phyloP scores from a whole-genome alignment of 1,140 invertebrate genomes.

The Drosophila triauraria region DNA sequence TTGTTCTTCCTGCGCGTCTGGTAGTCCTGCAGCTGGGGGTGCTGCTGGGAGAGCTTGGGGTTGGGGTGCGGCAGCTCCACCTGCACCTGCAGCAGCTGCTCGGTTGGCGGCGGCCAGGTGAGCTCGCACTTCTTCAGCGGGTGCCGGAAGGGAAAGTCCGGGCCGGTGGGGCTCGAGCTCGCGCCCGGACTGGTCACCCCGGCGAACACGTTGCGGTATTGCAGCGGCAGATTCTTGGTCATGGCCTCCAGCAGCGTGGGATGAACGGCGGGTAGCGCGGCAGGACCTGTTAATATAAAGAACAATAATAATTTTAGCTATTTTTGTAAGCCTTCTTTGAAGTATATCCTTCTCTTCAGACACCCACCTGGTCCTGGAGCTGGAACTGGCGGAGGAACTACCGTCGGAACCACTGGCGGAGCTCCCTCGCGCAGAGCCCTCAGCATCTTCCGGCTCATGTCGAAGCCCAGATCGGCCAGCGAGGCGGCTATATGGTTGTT shows the following conservation, averaged over 20 bases:
- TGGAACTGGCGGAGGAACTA: slow-evolving; percentile 7
- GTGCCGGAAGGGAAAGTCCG: slow-evolving; percentile 85
- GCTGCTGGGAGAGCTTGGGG: slow-evolving; percentile 36
- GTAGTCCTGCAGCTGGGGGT: slow-evolving; percentile 69
- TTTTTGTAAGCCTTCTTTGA: background rate
- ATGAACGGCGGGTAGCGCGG: slow-evolving; percentile 87
- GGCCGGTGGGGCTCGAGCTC: slow-evolving; percentile 59
- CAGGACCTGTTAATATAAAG: slow-evolving; percentile 29
- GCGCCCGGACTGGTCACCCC: slow-evolving; percentile 41
- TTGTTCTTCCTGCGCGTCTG: slow-evolving; percentile 74
- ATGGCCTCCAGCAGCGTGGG: slow-evolving; percentile 90
- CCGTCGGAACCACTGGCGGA: slow-evolving; percentile 50
- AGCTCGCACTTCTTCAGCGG: slow-evolving; percentile 68
- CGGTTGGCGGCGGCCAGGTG: slow-evolving; percentile 50
- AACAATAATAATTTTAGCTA: background rate
- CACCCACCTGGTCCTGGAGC: slow-evolving; percentile 5
- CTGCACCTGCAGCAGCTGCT: slow-evolving; percentile 53
- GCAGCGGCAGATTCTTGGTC: slow-evolving; percentile 87
- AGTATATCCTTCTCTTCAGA: background rate
- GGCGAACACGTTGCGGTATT: slow-evolving; percentile 85
- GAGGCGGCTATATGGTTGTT: slow-evolving; percentile 76
- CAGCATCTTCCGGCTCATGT: slow-evolving; percentile 75
- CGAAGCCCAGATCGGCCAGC: slow-evolving; percentile 70
- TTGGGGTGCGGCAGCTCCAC: slow-evolving; percentile 34
- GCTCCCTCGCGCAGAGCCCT: slow-evolving; percentile 61